Base-by-base conservation (phyloP, 2,888 invertebrate genomes). In the Itoplectis maculator region DNA sequence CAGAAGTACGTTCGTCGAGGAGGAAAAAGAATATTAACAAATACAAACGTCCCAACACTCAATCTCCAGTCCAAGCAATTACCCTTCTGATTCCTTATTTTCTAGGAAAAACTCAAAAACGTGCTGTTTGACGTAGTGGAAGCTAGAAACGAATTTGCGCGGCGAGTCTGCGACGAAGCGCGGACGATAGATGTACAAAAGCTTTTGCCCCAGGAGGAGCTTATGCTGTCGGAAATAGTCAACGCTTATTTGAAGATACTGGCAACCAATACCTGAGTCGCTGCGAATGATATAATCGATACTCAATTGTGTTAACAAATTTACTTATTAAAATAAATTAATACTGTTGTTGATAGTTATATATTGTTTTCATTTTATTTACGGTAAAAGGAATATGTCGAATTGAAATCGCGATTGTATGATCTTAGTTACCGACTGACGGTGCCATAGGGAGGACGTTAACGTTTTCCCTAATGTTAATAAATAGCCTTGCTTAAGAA, bases 21-120 rank as follows among this genome's bases (percentile, higher is more conserved):
- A 49, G 29, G 37, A 47, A 45, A n/a, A 42, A 76, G 65, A 47
- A 37, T 18, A 15, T n/a, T n/a, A n/a, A n/a, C n/a, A n/a, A n/a
- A n/a, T n/a, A 49, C 56, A 23, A 45, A 40, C 11, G 56, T 29
- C n/a, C 18, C 8, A 23, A n/a, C 49, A 35, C 9, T 65, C 18
- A 23, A 23, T 56, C 4, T 70, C 68, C 9, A 7, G 0, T 65
- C 9, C 20, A 13, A 47, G 47, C 15, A 29, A 15, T 35, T 63
- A 8, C 18, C 2, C 2, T 61, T 45, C 29, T 23, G 13, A 61
- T 54, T 80, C 66, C 37, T 47, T 74, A 79, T 49, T 81, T 84
- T 82, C 15, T 75, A 91, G 91, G 87, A 87, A 63, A 82, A 87
- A 59, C 87, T 91, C 56, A 87, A 87, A 76, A 82, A 84, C n/a